phyloP scores from a whole-genome alignment of 23 tunicate genomes.

The Styela clava region DNA sequence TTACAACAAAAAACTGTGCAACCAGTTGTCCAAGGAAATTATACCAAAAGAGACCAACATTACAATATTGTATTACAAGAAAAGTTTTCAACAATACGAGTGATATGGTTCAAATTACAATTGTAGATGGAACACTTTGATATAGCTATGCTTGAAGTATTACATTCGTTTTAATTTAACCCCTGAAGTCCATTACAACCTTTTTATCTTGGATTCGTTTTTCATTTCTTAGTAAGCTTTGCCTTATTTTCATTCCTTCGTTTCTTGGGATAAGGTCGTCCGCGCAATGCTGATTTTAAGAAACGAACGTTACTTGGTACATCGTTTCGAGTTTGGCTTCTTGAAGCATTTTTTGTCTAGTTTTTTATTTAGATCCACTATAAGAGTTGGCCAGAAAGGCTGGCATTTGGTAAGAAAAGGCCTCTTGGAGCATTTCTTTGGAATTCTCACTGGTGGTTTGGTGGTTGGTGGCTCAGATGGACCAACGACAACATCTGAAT shows the following conservation, averaged over 20 bases:
- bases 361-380: not conserved
- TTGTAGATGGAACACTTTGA: too few species aligned
- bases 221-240: not conserved
- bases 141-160: too few species aligned
- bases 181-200: not conserved
- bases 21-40: too few species aligned
- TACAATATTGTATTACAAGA: too few species aligned
- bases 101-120: too few species aligned
- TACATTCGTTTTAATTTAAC: too few species aligned
- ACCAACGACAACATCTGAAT: not conserved
- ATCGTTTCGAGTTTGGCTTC: not conserved
- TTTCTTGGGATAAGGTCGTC: not conserved
- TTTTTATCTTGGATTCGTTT: not conserved
- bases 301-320: not conserved
- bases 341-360: constrained; percentile 11
- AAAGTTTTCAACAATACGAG: too few species aligned
- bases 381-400: not conserved
- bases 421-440: constrained; percentile 8
- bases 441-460: not conserved
- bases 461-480: not conserved
- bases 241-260: not conserved
- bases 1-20: too few species aligned
- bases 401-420: constrained; percentile 3
- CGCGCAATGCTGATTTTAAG: not conserved
- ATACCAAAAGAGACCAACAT: too few species aligned